Base-by-base conservation (phyloP, 64 coral and sea anemone species). In the Montipora cactus region DNA sequence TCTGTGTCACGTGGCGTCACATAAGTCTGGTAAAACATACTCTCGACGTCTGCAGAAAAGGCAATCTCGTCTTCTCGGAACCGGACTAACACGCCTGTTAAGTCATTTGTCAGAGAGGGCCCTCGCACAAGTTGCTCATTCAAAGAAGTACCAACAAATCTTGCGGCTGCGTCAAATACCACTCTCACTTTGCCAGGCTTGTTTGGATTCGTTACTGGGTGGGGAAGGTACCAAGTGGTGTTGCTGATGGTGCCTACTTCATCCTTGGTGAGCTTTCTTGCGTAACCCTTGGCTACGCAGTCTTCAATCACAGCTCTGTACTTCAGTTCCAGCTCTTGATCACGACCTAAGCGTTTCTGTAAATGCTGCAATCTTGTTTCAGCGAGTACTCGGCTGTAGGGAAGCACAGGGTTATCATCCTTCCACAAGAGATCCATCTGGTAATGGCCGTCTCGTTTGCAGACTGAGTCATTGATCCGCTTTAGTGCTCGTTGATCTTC, bases 401-500 rank as follows among this genome's bases (percentile, higher is more conserved):
- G 92, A 37, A 89, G 51, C 5, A 37, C 15, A 51, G 79, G 79
- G 25, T 89, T 81, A 3, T 59, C 47, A 52, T 20, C 13, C 44
- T 89, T 89, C 86, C 92, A 94, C 49, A 93, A 28, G 6, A 87
- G 46, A 11, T 73, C 91, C 77, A 94, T 94, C 79, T 89, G 46
- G 53, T 89, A 94, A 57, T 94, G 64, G 74, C 76, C 76, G 28
- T 55, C 78, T 5, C 5, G 18, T 59, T 57, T 55, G 5, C 45
- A 88, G 15, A 94, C 81, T 51, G 92, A 74, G 14, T 81, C 22
- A 5, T 87, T 58, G 14, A 89, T 94, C 0, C 81, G 4, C 22
- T 53, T 89, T 37, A 80, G 11, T 19, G 85, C 92, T 74, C 77
- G 70, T 71, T 48, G 44, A 64, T 94, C 92, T 16, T 88, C 76